These are phyloP conservation scores for Sakesphorus luctuosus DNA, from an alignment of 2,113 vertebrate genomes.

Conservation along the genomic window DNA sequence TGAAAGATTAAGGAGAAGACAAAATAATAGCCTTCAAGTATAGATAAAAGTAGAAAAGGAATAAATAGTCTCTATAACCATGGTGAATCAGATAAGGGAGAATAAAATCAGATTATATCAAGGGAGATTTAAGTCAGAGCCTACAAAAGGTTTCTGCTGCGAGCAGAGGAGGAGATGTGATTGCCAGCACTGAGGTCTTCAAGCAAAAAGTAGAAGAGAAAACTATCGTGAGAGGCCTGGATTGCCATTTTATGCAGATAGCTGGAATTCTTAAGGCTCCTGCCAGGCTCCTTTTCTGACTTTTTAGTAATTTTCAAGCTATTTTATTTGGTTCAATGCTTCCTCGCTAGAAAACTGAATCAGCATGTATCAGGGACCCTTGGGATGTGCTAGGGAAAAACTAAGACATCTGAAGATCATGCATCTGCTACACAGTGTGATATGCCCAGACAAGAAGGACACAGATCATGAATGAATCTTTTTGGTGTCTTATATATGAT, in stretches of 20 bases:
- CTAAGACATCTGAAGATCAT: not conserved
- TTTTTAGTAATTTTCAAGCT: not conserved
- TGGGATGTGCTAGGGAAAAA: not conserved
- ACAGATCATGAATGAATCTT: not conserved
- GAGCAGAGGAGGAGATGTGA: not conserved
- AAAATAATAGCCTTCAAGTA: not conserved
- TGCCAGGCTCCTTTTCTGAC: not conserved
- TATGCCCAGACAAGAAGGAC: not conserved
- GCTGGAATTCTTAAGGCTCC: not conserved
- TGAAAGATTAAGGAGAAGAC: not conserved
- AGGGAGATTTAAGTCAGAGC: not conserved
- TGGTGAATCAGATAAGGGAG: not conserved
- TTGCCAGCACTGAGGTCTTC: not conserved
- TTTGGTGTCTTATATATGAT: not conserved
- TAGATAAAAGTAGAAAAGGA: not conserved
- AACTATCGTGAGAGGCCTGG: not conserved
- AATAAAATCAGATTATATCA: not conserved
- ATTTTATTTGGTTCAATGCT: not conserved
- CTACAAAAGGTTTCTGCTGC: not conserved
- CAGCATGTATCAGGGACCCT: not conserved
- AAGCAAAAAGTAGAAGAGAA: not conserved
- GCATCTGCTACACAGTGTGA: not conserved
- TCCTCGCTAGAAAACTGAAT: not conserved
- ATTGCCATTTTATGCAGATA: not conserved
- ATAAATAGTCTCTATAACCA: not conserved